Percentiles rank a stretch among this genome's conserved stretches.
Evolutionary conservation across 2,797 vertebrate species (phyloP).

Genomic region (Aselliscus stoliczkanus): DNA sequence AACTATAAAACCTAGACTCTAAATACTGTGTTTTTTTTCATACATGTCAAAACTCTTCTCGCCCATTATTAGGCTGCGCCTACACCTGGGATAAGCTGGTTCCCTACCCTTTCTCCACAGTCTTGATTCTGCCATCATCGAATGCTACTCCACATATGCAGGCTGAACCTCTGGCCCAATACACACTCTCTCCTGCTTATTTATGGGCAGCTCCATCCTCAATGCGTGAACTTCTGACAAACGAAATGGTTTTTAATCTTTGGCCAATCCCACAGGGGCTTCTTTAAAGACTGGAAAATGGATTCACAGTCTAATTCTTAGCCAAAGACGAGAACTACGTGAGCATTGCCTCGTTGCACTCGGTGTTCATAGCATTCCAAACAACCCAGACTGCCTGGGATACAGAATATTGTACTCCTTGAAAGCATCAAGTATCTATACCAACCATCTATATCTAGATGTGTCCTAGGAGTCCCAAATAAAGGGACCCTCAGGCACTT

Average conservation of each 20-base stretch:
- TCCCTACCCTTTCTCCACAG: background rate
- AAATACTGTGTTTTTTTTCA: background rate
- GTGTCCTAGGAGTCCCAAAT: background rate
- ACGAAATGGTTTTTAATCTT: conserved; percentile 63
- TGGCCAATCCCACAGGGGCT: conserved; percentile 46
- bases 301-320: conserved; percentile 46
- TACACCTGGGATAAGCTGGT: fast-evolving
- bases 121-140: background rate
- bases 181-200: background rate
- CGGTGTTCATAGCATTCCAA: background rate
- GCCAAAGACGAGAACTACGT: background rate
- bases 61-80: background rate
- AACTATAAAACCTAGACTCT: background rate
- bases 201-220: conserved; percentile 17
- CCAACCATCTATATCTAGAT: background rate
- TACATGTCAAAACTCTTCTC: background rate
- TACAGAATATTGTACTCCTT: background rate
- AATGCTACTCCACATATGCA: fast-evolving
- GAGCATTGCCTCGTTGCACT: background rate
- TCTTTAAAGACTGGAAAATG: conserved; percentile 50
- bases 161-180: background rate
- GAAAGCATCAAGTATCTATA: background rate
- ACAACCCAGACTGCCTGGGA: background rate
- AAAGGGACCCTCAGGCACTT: background rate
- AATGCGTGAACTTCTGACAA: background rate